These are phyloP conservation scores for Limnephilus marmoratus DNA, from an alignment of 2,888 invertebrate genomes.

Conservation along the genomic window DNA sequence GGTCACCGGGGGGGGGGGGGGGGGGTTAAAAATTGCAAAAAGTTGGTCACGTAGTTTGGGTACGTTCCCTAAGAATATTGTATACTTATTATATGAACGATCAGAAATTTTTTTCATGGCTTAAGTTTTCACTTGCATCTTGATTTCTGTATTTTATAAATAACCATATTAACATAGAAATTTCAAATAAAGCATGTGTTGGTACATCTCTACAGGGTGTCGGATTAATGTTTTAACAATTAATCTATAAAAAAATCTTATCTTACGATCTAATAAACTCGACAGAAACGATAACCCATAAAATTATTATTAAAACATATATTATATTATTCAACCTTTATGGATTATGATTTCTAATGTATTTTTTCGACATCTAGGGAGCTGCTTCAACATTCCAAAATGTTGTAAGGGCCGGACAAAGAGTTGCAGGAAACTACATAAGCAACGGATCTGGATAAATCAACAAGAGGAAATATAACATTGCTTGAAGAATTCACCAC, in stretches of 20 bases:
- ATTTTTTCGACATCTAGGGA: constrained; percentile 70
- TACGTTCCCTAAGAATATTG: background rate
- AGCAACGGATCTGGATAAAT: constrained; percentile 72
- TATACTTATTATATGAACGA: background rate
- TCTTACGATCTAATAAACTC: background rate
- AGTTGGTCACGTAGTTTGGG: no score
- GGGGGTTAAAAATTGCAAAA: no score
- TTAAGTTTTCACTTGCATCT: background rate
- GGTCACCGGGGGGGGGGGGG: no score
- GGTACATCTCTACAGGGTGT: background rate
- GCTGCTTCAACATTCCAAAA: constrained; percentile 85
- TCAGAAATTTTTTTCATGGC: background rate
- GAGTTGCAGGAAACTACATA: constrained; percentile 76
- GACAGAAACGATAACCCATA: background rate
- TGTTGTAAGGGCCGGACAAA: constrained; percentile 79
- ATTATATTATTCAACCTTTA: background rate
- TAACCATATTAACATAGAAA: background rate
- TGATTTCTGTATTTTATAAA: background rate
- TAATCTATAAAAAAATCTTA: background rate
- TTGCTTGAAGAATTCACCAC: background rate
- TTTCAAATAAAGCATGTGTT: background rate
- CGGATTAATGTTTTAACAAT: background rate
- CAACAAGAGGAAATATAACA: constrained; percentile 53
- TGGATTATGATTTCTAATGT: background rate
- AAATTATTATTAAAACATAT: background rate